Percentiles rank a stretch among this genome's conserved stretches.
Evolutionary conservation across 2,113 vertebrate genomes (phyloP).

Genomic region (Etia nguti): DNA sequence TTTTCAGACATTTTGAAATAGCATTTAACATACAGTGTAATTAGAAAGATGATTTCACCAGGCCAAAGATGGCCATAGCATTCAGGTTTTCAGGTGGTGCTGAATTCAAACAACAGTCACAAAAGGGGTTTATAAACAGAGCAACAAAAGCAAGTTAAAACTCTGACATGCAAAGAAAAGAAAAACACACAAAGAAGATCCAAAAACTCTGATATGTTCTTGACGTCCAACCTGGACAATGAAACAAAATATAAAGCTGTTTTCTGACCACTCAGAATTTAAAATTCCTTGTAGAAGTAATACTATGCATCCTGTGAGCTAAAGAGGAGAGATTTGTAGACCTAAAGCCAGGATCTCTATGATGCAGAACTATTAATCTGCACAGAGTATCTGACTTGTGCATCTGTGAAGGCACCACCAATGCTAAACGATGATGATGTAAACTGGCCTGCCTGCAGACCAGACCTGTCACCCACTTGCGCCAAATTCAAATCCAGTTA

Average conservation of each 20-base stretch:
- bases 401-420: not conserved
- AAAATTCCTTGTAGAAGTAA: not conserved
- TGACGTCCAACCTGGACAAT: not conserved
- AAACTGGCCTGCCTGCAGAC: not conserved
- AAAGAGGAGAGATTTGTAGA: not conserved
- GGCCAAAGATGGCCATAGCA: not conserved
- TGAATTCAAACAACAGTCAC: not conserved
- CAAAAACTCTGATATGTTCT: not conserved
- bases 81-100: not conserved
- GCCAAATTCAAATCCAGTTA: not conserved
- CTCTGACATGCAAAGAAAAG: not conserved
- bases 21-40: not conserved
- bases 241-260: not conserved
- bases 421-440: not conserved
- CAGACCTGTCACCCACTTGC: not conserved
- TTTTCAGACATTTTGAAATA: not conserved
- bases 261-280: not conserved
- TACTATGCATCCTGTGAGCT: not conserved
- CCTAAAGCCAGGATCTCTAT: not conserved
- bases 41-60: not conserved
- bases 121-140: not conserved
- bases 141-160: not conserved
- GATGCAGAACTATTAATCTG: not conserved
- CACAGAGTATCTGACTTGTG: not conserved
- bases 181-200: not conserved